phyloP scores from a whole-genome alignment of 2,113 vertebrate species.

The Anolis carolinensis region DNA sequence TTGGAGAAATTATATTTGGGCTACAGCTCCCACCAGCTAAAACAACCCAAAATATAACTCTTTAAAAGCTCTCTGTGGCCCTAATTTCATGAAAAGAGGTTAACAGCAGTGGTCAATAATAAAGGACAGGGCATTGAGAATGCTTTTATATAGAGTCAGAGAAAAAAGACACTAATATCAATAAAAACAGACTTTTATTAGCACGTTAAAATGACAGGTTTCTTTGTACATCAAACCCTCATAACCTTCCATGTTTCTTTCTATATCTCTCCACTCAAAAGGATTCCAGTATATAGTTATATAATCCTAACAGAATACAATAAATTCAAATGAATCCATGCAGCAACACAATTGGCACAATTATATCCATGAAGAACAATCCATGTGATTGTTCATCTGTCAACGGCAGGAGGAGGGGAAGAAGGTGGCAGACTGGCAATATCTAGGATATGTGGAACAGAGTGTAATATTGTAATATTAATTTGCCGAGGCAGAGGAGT shows the following conservation, averaged over 20 bases:
- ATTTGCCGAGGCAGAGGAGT: background rate
- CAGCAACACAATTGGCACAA: background rate
- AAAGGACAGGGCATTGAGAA: background rate
- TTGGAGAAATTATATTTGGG: background rate
- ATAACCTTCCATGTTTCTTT: background rate
- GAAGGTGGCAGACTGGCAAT: background rate
- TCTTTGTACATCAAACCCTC: background rate
- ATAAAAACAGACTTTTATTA: slow-evolving; percentile 3
- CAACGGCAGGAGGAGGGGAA: background rate
- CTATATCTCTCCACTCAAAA: background rate
- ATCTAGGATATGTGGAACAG: background rate
- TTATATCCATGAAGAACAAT: background rate
- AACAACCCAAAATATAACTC: background rate
- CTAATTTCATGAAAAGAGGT: background rate
- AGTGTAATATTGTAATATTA: too few species aligned
- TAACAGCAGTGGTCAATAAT: background rate
- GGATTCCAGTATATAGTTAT: background rate
- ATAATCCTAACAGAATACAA: too few species aligned
- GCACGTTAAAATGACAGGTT: background rate
- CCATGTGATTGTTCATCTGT: background rate
- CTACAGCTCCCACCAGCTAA: background rate
- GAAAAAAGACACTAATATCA: background rate
- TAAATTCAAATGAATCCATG: background rate
- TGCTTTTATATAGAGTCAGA: background rate
- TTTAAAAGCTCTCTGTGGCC: background rate